Evolutionary conservation across 2,113 vertebrate genomes (phyloP), one percentile per base, ranked within the genome.

Genomic region (Cyphomyrus discorhynchus): DNA sequence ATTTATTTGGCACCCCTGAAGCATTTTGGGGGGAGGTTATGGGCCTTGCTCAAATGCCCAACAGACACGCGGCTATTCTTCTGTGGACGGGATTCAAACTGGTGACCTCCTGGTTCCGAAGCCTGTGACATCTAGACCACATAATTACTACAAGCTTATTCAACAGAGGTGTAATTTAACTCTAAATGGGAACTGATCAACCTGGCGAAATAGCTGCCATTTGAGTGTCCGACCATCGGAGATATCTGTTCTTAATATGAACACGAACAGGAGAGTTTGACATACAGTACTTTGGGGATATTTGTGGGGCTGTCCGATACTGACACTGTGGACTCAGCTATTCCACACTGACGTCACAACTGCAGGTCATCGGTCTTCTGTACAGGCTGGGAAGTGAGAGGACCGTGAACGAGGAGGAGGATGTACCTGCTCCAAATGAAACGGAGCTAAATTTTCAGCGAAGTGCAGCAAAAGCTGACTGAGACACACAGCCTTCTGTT

Each of bases 401-500:
- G 31, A 19, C 35, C 0, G 15, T 17, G 35, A 17, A n/a, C 3
- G 2, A 19, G 6, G 15, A 42, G 74, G 35, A 80, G 35, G 35
- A 17, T 15, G 35, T 19, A 42, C 0, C 35, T 2, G 35, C 3
- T 80, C 13, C 35, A 80, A 42, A 42, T 42, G 74, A 42, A 42
- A 15, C 5, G 0, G 4, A 80, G 62, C n/a, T 17, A 39, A 42
- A 17, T 4, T 80, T 19, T 77, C 35, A 77, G 35, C 31, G 27
- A 66, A 39, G 31, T 39, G 31, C 70, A 19, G 35, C 35, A 42
- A 42, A 39, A 17, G 6, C 74, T 5, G 35, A 52, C 24, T 88
- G 90, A 92, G 90, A 92, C 92, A 92, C 92, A 91, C 92, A 92
- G 93, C 90, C 92, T 90, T 93, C 92, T 77, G 70, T 93, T 90